Conservation (phyloP, 2,888 invertebrate species). For the Hartigia nigra region DNA sequence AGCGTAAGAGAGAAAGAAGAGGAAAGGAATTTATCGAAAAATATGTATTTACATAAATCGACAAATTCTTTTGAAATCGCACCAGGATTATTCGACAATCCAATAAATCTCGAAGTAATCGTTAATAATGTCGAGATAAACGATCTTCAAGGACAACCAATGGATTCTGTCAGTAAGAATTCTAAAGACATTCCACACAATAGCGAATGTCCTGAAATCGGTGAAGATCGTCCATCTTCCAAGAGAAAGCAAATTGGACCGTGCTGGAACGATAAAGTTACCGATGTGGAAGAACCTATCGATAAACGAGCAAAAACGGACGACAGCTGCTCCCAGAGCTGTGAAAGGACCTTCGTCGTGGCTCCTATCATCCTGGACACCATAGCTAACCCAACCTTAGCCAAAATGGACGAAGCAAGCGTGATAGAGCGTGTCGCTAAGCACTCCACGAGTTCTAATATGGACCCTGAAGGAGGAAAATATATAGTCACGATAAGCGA, state of each 20-base stretch:
- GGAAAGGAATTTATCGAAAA: neutral
- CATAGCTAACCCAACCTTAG: neutral
- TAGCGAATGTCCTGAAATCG: neutral
- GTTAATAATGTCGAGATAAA: neutral
- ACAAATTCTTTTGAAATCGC: neutral
- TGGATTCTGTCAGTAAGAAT: neutral
- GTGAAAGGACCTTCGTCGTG: conserved; percentile 33
- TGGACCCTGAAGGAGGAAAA: conserved; percentile 15
- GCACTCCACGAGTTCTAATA: neutral
- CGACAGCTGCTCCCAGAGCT: conserved; percentile 29
- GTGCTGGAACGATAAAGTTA: neutral
- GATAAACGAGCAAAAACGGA: conserved; percentile 21
- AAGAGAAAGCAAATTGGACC: neutral
- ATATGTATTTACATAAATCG: neutral
- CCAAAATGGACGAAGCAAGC: neutral
- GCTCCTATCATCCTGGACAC: conserved; percentile 20
- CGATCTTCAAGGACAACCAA: neutral
- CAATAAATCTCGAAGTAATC: neutral
- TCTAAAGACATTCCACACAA: neutral
- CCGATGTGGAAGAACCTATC: conserved; percentile 13
- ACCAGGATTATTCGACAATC: neutral
- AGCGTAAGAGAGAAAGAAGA: neutral
- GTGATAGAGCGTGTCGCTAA: neutral
- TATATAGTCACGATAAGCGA: conserved; percentile 24
- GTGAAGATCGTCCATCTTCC: neutral